These are phyloP conservation scores for Acromyrmex charruanus DNA, from an alignment of 1,140 invertebrate species.

Conservation along the genomic window DNA sequence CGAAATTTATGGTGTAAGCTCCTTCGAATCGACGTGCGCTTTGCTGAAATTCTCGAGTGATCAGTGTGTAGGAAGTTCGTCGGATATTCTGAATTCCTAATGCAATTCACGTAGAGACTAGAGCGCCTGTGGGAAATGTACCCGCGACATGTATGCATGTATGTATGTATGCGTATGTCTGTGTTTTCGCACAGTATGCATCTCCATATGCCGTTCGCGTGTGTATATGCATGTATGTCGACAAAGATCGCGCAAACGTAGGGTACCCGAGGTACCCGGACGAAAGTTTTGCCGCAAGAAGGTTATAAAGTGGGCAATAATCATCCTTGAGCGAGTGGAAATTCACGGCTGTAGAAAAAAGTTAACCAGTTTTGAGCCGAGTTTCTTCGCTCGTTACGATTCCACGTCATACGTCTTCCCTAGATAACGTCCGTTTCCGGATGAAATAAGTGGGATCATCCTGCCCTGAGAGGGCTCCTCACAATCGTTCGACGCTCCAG, in stretches of 20 bases:
- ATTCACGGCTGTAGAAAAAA: conserved; percentile 64
- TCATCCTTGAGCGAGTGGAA: conserved; percentile 64
- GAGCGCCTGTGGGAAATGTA: conserved; percentile 77
- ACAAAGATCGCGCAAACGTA: conserved; percentile 15
- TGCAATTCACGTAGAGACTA: conserved; percentile 78
- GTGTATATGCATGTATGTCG: not conserved
- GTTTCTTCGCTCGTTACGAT: conserved; percentile 68
- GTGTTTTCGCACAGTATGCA: no score
- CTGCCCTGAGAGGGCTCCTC: conserved; percentile 9
- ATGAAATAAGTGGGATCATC: conserved; percentile 66
- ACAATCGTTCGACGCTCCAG: conserved; percentile 52
- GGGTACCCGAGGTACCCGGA: not conserved
- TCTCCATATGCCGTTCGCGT: not conserved
- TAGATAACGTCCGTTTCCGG: conserved; percentile 70
- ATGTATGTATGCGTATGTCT: not conserved
- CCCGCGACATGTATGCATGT: not conserved
- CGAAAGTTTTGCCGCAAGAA: conserved; percentile 62
- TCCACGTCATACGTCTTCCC: conserved; percentile 44
- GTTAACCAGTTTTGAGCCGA: conserved; percentile 62
- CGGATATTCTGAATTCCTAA: conserved; percentile 78
- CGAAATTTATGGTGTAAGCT: conserved; percentile 78
- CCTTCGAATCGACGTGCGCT: conserved; percentile 77
- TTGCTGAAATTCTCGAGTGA: conserved; percentile 78
- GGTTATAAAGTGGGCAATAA: conserved; percentile 72
- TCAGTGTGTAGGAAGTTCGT: conserved; percentile 76